Evolutionary conservation across 2,888 invertebrate species (phyloP), one percentile per base, ranked within the genome.

Genomic region (Monopis laevigella): DNA sequence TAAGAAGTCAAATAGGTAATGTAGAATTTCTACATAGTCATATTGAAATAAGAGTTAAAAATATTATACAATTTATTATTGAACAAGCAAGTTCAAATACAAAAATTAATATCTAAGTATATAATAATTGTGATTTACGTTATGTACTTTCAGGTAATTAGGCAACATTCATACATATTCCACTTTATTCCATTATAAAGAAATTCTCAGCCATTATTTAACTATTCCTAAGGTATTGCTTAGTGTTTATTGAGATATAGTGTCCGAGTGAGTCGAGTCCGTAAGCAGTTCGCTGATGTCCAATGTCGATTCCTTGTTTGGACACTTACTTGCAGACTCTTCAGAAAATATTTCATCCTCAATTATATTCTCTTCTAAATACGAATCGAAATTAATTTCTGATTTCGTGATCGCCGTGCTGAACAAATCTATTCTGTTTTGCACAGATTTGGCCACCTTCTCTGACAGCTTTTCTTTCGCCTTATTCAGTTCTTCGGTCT

Each of bases 381-480:
- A 82, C 54, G 80, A 73, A 47, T 83, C 82, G 48, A 84, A 58
- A 51, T 82, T 80, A 36, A 84, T 82, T 36, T 82, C 82, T 1
- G 82, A 64, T 28, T 82, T 66, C 32, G 73, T 74, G 43, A 84
- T 71, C 28, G 82, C 81, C 14, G 82, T 80, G 47, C 80, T 82
- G 55, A 83, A 84, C 19, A 84, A 67, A 53, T 84, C 83, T 61
- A 82, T 72, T 50, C 80, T 56, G 48, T 68, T 70, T 56, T 66
- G 74, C 46, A 65, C 71, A 42, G 75, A 74, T 43, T 58, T 67
- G 2, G 71, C 67, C 19, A 78, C 77, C 47, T 78, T 80, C 53
- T 78, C 68, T 12, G 71, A 66, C 2, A 75, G 60, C 50, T 77
- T 74, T 51, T 71, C 70, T 48, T 74, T 71, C 40, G 75, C 78